These are phyloP conservation scores for Philantomba maxwellii DNA, from an alignment of 2,113 vertebrate genomes.

Conservation along the genomic window DNA sequence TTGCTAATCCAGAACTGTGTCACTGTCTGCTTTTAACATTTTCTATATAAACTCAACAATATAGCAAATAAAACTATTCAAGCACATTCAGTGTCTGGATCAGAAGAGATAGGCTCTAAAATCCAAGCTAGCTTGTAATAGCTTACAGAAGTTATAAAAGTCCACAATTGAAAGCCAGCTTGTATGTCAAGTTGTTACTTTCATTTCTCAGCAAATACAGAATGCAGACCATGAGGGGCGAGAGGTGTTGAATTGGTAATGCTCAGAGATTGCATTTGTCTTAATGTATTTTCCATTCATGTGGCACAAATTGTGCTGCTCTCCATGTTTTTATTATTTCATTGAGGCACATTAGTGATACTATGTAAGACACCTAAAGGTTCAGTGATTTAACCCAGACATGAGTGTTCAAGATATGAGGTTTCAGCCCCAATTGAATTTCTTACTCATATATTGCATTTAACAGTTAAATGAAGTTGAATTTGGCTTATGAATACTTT, in stretches of 20 bases:
- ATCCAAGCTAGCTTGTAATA: background rate
- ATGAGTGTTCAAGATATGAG: rapidly evolving
- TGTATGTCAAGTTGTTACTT: background rate
- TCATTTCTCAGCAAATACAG: background rate
- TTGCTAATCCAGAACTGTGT: background rate
- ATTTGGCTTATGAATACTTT: background rate
- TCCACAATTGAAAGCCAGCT: background rate
- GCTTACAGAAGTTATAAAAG: background rate
- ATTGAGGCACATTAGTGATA: background rate
- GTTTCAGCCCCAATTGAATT: background rate
- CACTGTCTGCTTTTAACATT: background rate
- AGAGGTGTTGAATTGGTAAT: background rate
- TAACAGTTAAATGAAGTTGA: background rate
- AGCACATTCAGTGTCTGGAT: background rate
- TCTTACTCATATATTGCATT: background rate
- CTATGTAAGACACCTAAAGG: background rate
- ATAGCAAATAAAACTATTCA: background rate
- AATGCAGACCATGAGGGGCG: background rate
- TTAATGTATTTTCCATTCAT: conserved; percentile 23
- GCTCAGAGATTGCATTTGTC: background rate
- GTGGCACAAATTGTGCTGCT: background rate
- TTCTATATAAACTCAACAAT: background rate
- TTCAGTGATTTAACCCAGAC: background rate
- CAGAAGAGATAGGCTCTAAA: background rate
- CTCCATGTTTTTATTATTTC: background rate